A percentile compares a stretch with the other conserved stretches of the same genome.
Evolutionary conservation across 2,797 vertebrate genomes (phyloP).

Genomic region (Cichlasoma orientale): DNA sequence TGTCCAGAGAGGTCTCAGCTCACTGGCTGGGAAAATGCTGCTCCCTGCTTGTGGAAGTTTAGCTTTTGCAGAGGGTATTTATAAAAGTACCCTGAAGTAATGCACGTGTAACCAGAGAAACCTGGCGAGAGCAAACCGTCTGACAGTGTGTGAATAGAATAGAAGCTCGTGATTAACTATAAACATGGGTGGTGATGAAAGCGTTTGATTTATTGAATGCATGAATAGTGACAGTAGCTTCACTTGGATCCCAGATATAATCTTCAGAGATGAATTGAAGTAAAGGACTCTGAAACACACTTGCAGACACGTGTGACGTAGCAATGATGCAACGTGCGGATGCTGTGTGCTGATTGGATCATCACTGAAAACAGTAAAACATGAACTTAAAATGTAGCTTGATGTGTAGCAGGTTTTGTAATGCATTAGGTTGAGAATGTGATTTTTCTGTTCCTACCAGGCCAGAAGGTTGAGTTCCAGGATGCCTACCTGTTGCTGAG

Average conservation of each 20-base stretch:
- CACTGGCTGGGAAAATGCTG: neutral
- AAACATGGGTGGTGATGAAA: neutral
- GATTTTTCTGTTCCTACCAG: conserved; percentile 64
- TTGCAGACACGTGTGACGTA: neutral
- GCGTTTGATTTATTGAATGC: accelerated
- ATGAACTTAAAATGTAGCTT: neutral
- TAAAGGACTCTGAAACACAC: neutral
- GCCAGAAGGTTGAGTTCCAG: conserved; percentile 98
- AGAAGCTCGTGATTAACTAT: too few relatives aligned
- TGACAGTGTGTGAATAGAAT: neutral
- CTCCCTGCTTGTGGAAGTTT: neutral
- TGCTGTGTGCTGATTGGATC: neutral
- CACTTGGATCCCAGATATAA: neutral
- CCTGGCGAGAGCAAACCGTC: too few relatives aligned
- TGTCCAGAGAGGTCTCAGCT: neutral
- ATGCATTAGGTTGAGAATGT: too few relatives aligned
- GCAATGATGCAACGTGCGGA: neutral
- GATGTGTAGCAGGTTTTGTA: too few relatives aligned
- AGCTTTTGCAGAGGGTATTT: neutral
- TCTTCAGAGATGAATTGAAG: neutral
- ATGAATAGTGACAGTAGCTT: neutral
- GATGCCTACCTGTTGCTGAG: conserved; percentile 96
- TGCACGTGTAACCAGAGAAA: accelerated
- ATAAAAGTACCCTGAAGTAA: neutral
- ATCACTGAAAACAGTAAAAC: neutral